A percentile compares a stretch with the other conserved stretches of the same genome.
phyloP scores from a whole-genome alignment of 1,140 invertebrate species.

The Temnothorax longispinosus region DNA sequence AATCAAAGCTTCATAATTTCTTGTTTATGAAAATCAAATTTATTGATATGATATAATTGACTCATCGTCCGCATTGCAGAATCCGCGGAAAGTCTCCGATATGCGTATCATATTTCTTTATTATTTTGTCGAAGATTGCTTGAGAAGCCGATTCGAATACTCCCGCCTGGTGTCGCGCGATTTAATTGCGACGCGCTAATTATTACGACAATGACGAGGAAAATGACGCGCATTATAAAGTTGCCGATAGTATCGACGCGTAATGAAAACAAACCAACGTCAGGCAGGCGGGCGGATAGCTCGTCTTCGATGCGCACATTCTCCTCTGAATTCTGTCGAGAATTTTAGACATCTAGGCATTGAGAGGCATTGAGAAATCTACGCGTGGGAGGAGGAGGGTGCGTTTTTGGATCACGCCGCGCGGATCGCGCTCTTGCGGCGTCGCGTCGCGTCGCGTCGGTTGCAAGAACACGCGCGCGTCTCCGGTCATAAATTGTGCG shows the following conservation, averaged over 20 bases:
- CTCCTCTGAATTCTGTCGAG: neutral
- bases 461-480: neutral
- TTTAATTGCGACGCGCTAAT: neutral
- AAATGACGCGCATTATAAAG: conserved; percentile 24
- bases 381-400: neutral
- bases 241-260: neutral
- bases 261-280: conserved; percentile 31
- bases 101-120: neutral
- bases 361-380: too few species aligned
- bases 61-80: neutral
- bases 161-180: neutral
- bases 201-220: neutral
- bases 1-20: neutral
- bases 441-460: neutral
- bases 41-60: neutral
- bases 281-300: neutral
- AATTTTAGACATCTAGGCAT: neutral
- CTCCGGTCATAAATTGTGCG: neutral
- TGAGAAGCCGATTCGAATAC: neutral
- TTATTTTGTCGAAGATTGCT: neutral
- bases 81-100: neutral
- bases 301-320: neutral
- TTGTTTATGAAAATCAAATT: neutral
- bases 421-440: neutral
- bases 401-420: neutral